A percentile compares a stretch with the other conserved stretches of the same genome.
Evolutionary conservation across 2,113 vertebrate species (phyloP).

Genomic region (Anguilla rostrata): DNA sequence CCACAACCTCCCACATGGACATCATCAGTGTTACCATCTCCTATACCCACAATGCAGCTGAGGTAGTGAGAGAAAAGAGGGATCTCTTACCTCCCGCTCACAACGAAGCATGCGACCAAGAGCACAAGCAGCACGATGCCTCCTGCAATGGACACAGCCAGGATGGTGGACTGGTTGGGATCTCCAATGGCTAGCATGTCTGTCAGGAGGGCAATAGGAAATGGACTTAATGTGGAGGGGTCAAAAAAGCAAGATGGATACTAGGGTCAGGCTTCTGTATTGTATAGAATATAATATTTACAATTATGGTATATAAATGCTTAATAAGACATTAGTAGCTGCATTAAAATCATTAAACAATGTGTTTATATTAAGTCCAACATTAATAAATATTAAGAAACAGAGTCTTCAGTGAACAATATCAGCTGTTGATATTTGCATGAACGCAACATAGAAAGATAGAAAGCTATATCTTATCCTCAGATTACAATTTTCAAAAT

Average conservation of each 20-base stretch:
- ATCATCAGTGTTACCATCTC: neutral
- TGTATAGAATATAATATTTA: too few species aligned
- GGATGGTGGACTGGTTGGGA: slow-evolving; percentile 77
- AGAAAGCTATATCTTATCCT: neutral
- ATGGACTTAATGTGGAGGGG: neutral
- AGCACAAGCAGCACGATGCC: slow-evolving; percentile 76
- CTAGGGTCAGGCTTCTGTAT: too few species aligned
- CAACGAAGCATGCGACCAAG: slow-evolving; percentile 77
- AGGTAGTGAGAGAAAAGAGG: neutral
- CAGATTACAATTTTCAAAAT: too few species aligned
- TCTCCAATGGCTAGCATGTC: slow-evolving; percentile 79
- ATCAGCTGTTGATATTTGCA: too few species aligned
- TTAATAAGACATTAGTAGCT: too few species aligned
- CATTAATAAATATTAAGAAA: neutral
- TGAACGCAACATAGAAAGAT: neutral
- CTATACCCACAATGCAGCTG: neutral
- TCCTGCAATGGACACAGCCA: slow-evolving; percentile 75
- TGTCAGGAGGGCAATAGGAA: slow-evolving; percentile 31
- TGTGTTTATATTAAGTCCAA: neutral
- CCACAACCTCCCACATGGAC: neutral
- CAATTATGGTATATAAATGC: neutral
- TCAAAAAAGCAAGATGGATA: neutral
- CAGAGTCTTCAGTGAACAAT: too few species aligned
- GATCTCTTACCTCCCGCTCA: slow-evolving; percentile 73
- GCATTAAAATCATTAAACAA: neutral